Base-by-base conservation (phyloP, 2,888 invertebrate genomes). In the Ptilodon capucinus region DNA sequence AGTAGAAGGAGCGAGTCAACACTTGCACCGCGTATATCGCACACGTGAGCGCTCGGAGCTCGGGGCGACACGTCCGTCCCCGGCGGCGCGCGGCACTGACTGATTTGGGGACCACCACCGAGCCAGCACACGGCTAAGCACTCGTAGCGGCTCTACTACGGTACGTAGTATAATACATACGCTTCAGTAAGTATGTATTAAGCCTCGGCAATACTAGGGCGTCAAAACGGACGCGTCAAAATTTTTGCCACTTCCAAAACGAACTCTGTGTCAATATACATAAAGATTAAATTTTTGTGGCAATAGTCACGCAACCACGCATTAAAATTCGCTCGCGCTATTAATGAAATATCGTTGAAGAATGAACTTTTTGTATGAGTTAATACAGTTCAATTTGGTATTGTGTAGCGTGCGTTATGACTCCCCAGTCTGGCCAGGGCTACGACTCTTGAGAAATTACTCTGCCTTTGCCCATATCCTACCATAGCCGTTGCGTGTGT, bases 1-100 rank as follows among this genome's bases (percentile, higher is more conserved):
- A 90, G 90, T 88, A 86, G 76, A 84, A 80, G 80, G 89, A 88
- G 90, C 87, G 82, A 83, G 81, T 80, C 74, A 67, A 76, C 71
- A 76, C 74, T 68, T 69, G 75, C 76, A 76, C 76, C 76, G 76
- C 76, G 75, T 76, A 73, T 67, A 62, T 47, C 64, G 68, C 78
- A 82, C 80, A 75, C 85, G 81, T 83, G 80, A 68, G 71, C 76
- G 71, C 73, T 71, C 64, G 52, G 58, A 64, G 71, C 71, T 71
- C 71, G 68, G 68, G 68, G 58, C 60, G 66, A 80, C 74, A 68
- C 86, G 78, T 71, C 82, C 78, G 78, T 72, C 68, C 68, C 74
- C 74, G 78, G 74, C 74, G 68, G 79, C 76, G 86, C 84, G 77
- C 80, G 76, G 67, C 76, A 75, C 81, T 71, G 75, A 84, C 86